These are phyloP conservation scores for Centropristis striata DNA, from an alignment of 2,113 vertebrate genomes.

Conservation along the genomic window DNA sequence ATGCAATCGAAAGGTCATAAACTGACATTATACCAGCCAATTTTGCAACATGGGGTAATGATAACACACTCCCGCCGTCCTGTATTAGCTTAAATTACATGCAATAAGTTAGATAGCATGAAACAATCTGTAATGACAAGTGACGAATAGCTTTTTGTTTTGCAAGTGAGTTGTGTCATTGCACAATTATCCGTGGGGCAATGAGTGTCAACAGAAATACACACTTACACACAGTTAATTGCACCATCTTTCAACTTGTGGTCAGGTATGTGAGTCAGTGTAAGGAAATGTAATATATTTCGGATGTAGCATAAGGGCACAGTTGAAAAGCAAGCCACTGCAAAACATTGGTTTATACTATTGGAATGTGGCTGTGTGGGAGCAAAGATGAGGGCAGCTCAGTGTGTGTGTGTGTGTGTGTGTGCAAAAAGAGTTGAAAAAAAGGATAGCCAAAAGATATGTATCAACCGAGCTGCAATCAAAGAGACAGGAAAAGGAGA, in stretches of 20 bases:
- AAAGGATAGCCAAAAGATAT: slow-evolving; percentile 60
- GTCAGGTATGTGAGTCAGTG: slow-evolving; percentile 64
- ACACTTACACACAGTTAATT: slow-evolving; percentile 22
- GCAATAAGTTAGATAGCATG: neutral
- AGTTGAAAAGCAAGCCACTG: slow-evolving; percentile 41
- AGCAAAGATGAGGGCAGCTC: slow-evolving; percentile 47
- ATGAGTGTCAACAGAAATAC: slow-evolving; percentile 35
- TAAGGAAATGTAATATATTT: slow-evolving; percentile 49
- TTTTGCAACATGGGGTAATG: neutral
- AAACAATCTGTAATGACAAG: neutral
- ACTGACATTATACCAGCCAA: neutral
- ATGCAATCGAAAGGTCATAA: slow-evolving; percentile 6
- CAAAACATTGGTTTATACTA: slow-evolving; percentile 55
- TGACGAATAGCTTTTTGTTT: slow-evolving; percentile 59
- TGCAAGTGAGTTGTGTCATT: slow-evolving; percentile 38
- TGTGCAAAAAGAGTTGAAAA: slow-evolving; percentile 51
- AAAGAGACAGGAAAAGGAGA: slow-evolving; percentile 64
- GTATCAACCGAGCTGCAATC: slow-evolving; percentile 69
- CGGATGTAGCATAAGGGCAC: slow-evolving; percentile 23
- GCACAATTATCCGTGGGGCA: slow-evolving; percentile 49
- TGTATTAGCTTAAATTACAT: neutral
- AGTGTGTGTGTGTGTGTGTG: slow-evolving; percentile 22
- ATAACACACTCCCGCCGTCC: neutral
- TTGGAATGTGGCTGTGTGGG: slow-evolving; percentile 64
- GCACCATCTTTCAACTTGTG: slow-evolving; percentile 55